These are phyloP conservation scores for Anarhynchus alexandrinus DNA, from an alignment of 2,113 vertebrate species.

Conservation along the genomic window DNA sequence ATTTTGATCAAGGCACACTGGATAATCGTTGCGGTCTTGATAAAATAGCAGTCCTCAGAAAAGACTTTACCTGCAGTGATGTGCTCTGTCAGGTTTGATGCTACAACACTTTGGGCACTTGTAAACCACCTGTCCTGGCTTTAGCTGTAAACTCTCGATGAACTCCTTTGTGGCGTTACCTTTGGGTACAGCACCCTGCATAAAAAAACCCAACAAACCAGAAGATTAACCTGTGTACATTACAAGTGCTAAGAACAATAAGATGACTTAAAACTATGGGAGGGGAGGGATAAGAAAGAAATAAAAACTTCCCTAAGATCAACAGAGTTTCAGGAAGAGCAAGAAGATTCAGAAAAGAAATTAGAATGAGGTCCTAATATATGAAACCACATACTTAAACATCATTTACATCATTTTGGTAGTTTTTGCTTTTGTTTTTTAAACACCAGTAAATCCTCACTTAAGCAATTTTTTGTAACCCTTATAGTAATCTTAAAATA, in stretches of 20 bases:
- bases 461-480: neutral
- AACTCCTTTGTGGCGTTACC: slow-evolving; percentile 98
- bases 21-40: neutral
- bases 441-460: neutral
- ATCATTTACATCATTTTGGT: neutral
- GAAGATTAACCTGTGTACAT: neutral
- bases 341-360: neutral
- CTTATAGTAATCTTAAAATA: neutral
- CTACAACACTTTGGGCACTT: slow-evolving; percentile 99
- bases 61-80: slow-evolving; percentile 91
- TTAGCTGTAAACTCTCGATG: slow-evolving; percentile 96
- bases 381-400: neutral
- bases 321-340: neutral
- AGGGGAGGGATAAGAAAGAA: neutral
- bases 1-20: neutral
- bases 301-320: neutral
- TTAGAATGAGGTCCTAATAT: neutral
- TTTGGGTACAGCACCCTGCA: slow-evolving; percentile 94
- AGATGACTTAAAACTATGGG: neutral
- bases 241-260: neutral
- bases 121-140: slow-evolving; percentile 97
- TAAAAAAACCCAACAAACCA: neutral
- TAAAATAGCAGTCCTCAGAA: neutral
- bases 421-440: neutral
- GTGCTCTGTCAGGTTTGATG: slow-evolving; percentile 96